Base-by-base conservation (phyloP, 2,797 vertebrate species). In the Acipenser oxyrinchus region DNA sequence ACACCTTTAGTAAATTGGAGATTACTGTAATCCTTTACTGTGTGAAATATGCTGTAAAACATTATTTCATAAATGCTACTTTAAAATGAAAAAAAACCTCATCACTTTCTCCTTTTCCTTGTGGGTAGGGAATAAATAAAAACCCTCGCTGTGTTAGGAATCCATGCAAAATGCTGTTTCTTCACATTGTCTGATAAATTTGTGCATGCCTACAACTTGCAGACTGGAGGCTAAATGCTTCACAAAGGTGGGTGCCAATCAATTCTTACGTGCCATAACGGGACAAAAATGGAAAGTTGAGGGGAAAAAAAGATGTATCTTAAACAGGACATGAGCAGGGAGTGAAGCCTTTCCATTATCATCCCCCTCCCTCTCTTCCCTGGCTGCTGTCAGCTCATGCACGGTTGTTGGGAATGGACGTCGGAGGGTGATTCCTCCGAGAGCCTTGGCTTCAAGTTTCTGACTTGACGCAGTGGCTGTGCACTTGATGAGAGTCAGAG, bases 151-250 rank as follows among this genome's bases (percentile, higher is more conserved):
- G 55, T 58, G 55, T 49, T 48, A 8, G 48, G 65, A 48, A 59
- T n/a, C 65, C 65, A 66, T 66, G 65, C 53, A 66, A 48, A 49
- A 59, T 59, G 65, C 51, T 66, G 49, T 65, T 49, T 59, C 10
- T 59, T 52, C 3, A 52, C 10, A 12, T 10, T 7, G 15, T 3
- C 65, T 66, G 53, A 49, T 59, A 49, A 59, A 59, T 66, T 59
- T 49, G 48, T n/a, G 18, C 18, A 48, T 59, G 13, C 59, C 65
- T 59, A 18, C 48, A 57, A 15, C 48, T 13, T 66, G 55, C 65
- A 66, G 65, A 59, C 52, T 37, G 65, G 53, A 53, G 65, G 48
- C 65, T 59, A 11, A 23, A 49, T 6, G 12, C 48, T 50, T 48
- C 37, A 66, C 65, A 11, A 57, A 59, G 48, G 65, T 59, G 52